A percentile compares a stretch with the other conserved stretches of the same genome.
These are phyloP conservation scores for Hippocampus zosterae DNA, from an alignment of 2,113 vertebrate species.

Conservation along the genomic window DNA sequence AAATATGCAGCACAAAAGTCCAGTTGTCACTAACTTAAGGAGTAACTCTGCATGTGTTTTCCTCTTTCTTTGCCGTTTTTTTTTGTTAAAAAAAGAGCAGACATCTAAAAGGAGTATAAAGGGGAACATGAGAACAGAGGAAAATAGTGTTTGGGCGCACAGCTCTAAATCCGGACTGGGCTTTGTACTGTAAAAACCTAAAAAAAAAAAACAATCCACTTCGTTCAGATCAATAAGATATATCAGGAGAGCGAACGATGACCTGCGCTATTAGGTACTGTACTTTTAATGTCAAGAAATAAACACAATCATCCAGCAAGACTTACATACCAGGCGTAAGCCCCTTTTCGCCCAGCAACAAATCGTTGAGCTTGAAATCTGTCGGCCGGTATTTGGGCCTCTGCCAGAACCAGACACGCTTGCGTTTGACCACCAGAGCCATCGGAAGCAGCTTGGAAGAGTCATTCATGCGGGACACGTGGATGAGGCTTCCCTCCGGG, in stretches of 20 bases:
- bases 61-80: too few relatives aligned
- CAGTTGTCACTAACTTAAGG: too few relatives aligned
- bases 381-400: conserved; percentile 84
- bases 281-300: background rate
- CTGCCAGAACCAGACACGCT: conserved; percentile 83
- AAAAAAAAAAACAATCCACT: too few relatives aligned
- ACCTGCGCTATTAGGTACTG: background rate
- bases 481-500: conserved; percentile 77
- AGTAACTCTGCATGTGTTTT: too few relatives aligned
- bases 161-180: too few relatives aligned
- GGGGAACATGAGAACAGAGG: too few relatives aligned
- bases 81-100: too few relatives aligned
- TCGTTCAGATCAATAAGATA: background rate
- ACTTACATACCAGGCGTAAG: conserved; percentile 75
- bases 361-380: conserved; percentile 77
- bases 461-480: conserved; percentile 78
- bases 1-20: too few relatives aligned
- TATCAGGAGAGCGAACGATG: background rate
- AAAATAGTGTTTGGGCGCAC: too few relatives aligned
- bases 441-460: conserved; percentile 81
- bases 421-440: conserved; percentile 83
- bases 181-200: too few relatives aligned
- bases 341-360: conserved; percentile 71
- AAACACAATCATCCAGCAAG: background rate
- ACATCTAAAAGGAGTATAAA: too few relatives aligned